Evolutionary conservation across 2,113 vertebrate genomes (phyloP).

Genomic region (Eonycteris spelaea): DNA sequence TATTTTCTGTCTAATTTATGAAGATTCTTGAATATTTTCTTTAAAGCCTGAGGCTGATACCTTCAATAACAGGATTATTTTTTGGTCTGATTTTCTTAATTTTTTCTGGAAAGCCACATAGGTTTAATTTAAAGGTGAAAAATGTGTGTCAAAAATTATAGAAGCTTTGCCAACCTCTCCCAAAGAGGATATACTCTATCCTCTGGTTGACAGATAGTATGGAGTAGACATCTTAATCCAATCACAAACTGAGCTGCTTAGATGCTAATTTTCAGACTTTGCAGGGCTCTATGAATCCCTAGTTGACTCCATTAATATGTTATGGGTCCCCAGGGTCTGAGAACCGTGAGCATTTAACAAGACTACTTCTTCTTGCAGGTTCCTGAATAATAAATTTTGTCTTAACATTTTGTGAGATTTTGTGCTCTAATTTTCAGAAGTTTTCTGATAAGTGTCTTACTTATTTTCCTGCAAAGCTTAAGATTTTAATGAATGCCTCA

Average conservation of each 20-base stretch:
- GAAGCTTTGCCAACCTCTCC: neutral
- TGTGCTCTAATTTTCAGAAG: neutral
- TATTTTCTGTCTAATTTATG: neutral
- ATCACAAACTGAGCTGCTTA: neutral
- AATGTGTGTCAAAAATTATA: neutral
- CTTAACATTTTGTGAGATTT: neutral
- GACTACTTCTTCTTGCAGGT: neutral
- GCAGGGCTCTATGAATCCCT: neutral
- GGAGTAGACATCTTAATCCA: neutral
- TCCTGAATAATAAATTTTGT: neutral
- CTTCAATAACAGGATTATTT: neutral
- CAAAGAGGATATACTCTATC: rapidly evolving
- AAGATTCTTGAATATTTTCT: neutral
- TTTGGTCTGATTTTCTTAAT: neutral
- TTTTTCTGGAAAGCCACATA: neutral
- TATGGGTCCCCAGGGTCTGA: neutral
- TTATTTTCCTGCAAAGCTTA: neutral
- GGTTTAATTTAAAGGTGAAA: neutral
- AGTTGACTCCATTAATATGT: neutral
- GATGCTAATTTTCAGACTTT: neutral
- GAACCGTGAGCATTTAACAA: neutral
- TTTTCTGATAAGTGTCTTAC: neutral
- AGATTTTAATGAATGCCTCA: neutral
- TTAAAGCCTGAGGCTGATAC: neutral
- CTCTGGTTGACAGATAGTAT: neutral